Base-by-base conservation (phyloP, 2,797 vertebrate species). In the Danio kyathit region DNA sequence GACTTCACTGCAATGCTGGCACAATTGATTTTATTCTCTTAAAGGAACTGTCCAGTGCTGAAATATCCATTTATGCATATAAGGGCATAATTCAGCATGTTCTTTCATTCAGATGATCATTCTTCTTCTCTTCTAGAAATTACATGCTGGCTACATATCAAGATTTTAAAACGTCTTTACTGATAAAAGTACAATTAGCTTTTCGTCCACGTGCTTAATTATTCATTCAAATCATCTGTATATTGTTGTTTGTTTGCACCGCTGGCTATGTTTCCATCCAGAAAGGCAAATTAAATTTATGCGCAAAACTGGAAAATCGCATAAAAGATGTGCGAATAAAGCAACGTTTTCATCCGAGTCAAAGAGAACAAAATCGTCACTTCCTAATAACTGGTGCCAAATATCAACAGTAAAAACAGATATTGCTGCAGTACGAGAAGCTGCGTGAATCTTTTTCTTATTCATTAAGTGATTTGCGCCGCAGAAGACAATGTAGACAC, bases 31-130 rank as follows among this genome's bases (percentile, higher is more conserved):
- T 74, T 7, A 40, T 72, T 14, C 65, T 66, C 12, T 13, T 57
- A 13, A 12, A 69, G 85, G 51, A 86, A 82, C 76, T 86, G 72
- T 86, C 71, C 75, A 81, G 74, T 84, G 70, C 60, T 84, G 52
- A n/a, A 84, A 79, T 14, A 6, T 61, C 5, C 2, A 17, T 51
- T 66, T 38, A 73, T 51, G 12, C 51, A 6, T 60, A 46, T 11
- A 60, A 41, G 11, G 29, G 0, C 38, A 48, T 46, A 49, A 73
- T 65, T 77, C 43, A 64, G 14, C 38, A 7, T 52, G 10, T 49
- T 74, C 44, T 46, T 38, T 48, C 19, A 46, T 10, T 40, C 41
- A 0, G 17, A 16, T 29, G 3, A n/a, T 44, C 0, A 17, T 41
- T 38, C 21, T 54, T 4, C 59, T 38, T 61, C 40, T 40, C 29